Base-by-base conservation (phyloP, 2,797 vertebrate genomes). In the Myotis daubentonii region DNA sequence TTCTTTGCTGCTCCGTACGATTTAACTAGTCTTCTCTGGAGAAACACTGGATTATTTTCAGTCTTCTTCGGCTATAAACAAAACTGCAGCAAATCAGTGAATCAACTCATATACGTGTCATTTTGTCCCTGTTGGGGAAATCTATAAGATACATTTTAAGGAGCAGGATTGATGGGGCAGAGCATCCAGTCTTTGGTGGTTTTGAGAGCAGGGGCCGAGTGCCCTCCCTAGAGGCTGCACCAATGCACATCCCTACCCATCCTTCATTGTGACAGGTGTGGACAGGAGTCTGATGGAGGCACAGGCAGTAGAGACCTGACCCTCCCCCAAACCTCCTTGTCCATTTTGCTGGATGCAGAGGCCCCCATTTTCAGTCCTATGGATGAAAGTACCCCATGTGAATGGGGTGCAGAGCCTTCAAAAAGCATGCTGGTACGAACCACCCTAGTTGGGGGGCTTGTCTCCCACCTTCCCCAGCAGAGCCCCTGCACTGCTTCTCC, bases 11-110 rank as follows among this genome's bases (percentile, higher is more conserved):
- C 20, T 71, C 33, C n/a, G 25, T n/a, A 72, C 49, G 47, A 33
- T 80, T 75, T 80, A 60, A 81, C n/a, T 72, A 62, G 28, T 36
- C 12, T 89, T 90, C 33, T 71, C 20, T 93, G 83, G 65, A 60
- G 30, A 87, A 55, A 30, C 12, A 28, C 4, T 68, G 3, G 36
- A 44, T 75, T 70, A 62, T 91, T 93, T 93, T 33, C 9, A 55
- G 0, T 57, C 20, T 96, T 84, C 87, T 86, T 41, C 22, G 71
- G 30, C 2, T 51, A 30, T 38, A 78, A 84, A 60, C 25, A 84
- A 76, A 89, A 87, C 71, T 68, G 11, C 6, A 87, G 1, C 51
- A 15, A 92, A 76, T 76, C 8, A 87, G 1, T 53, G 22, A 89
- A 76, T 81, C n/a, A 71, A 51, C 36, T 83, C 9, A 1, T 36